phyloP scores from a whole-genome alignment of 1,140 invertebrate genomes.

The Zophobas atratus region DNA sequence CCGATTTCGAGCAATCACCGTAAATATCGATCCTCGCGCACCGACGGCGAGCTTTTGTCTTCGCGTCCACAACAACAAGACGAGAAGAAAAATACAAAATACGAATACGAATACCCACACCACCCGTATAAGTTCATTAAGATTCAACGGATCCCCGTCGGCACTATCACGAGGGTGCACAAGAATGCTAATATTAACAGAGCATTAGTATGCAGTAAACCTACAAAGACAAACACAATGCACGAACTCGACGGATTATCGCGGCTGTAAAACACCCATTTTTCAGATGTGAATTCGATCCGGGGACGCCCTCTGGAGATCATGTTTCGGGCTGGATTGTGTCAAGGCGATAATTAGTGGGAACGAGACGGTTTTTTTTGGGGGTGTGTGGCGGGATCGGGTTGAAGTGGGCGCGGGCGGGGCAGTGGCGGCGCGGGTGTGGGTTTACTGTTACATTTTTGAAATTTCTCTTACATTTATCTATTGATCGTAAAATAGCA shows the following conservation, averaged over 20 bases:
- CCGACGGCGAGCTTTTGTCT: background rate
- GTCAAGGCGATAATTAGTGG: too few species aligned
- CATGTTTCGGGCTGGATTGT: too few species aligned
- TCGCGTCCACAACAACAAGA: background rate
- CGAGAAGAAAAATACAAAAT: background rate
- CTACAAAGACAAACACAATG: constrained; percentile 33
- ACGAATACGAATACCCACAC: too few species aligned
- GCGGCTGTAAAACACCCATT: too few species aligned
- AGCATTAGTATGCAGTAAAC: constrained; percentile 39
- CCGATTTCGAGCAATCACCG: constrained; percentile 8
- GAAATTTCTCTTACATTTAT: too few species aligned
- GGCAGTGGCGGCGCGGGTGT: too few species aligned
- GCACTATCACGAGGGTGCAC: constrained; percentile 39
- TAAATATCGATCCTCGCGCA: background rate
- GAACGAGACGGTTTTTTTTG: too few species aligned
- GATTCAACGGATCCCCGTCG: constrained; percentile 30
- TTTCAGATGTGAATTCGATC: background rate
- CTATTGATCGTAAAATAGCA: too few species aligned
- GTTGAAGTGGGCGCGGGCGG: too few species aligned
- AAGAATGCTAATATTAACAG: constrained; percentile 45
- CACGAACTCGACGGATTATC: background rate
- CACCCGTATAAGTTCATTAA: constrained; percentile 39
- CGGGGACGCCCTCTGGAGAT: too few species aligned
- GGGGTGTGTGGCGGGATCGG: too few species aligned
- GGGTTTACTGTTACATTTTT: too few species aligned